Conservation (phyloP, 2,797 vertebrate species). For the Neomorphus geoffroyi region DNA sequence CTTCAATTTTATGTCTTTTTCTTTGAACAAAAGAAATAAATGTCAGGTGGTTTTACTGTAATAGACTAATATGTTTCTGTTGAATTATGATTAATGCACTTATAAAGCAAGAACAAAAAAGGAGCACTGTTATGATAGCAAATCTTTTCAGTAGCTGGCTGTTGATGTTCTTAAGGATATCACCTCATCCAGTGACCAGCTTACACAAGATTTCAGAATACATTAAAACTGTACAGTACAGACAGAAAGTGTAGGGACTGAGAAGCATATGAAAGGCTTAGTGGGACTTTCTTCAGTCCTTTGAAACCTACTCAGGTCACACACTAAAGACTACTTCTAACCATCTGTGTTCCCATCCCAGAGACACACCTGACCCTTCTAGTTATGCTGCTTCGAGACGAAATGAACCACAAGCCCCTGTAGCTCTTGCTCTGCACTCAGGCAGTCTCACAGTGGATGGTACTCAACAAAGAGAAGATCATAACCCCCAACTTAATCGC, state of each 20-base stretch:
- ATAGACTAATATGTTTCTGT: background rate
- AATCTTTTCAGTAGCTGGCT: constrained; percentile 44
- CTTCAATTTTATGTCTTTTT: constrained; percentile 17
- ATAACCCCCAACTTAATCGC: background rate
- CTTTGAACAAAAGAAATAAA: constrained; percentile 58
- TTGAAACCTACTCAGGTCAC: background rate
- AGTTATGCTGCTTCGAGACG: background rate
- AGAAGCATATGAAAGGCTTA: background rate
- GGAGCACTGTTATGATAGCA: constrained; percentile 39
- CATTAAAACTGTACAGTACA: background rate
- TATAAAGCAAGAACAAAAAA: constrained; percentile 51
- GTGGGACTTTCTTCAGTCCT: background rate
- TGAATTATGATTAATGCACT: constrained; percentile 67
- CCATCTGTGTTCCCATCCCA: background rate
- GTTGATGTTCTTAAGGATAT: constrained; percentile 33
- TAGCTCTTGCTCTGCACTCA: background rate
- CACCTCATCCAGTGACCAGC: background rate
- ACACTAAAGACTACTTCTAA: background rate
- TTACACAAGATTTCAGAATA: constrained; percentile 9
- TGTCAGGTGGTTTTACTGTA: constrained; percentile 52
- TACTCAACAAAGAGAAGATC: background rate
- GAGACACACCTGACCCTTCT: background rate
- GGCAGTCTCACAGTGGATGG: background rate
- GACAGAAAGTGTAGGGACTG: background rate
- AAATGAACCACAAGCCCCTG: background rate